Evolutionary conservation across 1,140 invertebrate genomes (phyloP), one percentile per base, ranked within the genome.

Genomic region (Papilio machaon): DNA sequence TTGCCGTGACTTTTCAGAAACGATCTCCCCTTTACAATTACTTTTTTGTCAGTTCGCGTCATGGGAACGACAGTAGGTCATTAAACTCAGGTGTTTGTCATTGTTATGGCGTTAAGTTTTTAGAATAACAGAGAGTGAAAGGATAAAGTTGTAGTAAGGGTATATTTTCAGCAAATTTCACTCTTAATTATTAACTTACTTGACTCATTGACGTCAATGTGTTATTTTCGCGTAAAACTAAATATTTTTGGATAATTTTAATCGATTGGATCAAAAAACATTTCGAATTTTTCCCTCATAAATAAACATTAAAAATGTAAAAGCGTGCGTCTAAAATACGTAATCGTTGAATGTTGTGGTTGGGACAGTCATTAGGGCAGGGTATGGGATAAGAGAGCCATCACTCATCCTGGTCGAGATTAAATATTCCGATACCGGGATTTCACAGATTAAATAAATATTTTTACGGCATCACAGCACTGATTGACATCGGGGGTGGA

Each of bases 1-100:
- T 67, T 47, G 35, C 23, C 77, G 43, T 79, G 58, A 79, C 77
- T 79, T 58, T 47, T 38, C 58, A 79, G 58, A 67, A 67, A 79
- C 58, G 75, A 2, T 17, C 75, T 35, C 19, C 58, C 58, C 38
- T 60, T 13, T 23, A 10, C n/a, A 67, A 79, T 79, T 67, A 47
- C 60, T 79, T 79, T 79, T 47, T 30, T 60, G 43, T 70, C 38
- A 49, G 15, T 79, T 7, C 23, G 54, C 30, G 35, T 5, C 35
- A 2, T 47, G 9, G 58, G 9, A 15, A 23, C 58, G 77, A 38
- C 43, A 79, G n/a, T 43, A 1, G 19, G 30, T 52, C 58, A 60
- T 64, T 43, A 23, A 30, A 67, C 10, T 64, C 58, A 47, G 77
- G 58, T 67, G 76, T 76, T 52, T 52, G 73, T 74, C n/a, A 74